These are phyloP conservation scores for Tenebrio molitor DNA, from an alignment of 1,140 invertebrate genomes.

Conservation along the genomic window DNA sequence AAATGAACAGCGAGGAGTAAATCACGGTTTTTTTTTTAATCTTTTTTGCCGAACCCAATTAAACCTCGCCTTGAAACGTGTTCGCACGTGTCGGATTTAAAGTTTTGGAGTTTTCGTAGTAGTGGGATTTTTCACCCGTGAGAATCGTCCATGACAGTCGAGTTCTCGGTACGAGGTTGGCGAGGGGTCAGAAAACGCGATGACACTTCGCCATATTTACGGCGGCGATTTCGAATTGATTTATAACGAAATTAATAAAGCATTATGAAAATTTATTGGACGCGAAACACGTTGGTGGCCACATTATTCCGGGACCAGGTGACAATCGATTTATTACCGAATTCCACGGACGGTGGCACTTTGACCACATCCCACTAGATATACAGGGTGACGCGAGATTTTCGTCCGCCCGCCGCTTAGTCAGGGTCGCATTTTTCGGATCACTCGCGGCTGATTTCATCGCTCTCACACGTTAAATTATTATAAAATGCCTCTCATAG, in stretches of 20 bases:
- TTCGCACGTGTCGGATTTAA: not conserved
- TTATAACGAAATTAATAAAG: slow-evolving; percentile 29
- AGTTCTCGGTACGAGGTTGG: slow-evolving; percentile 21
- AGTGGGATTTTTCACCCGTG: not conserved
- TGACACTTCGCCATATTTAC: slow-evolving; percentile 12
- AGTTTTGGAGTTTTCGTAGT: not conserved
- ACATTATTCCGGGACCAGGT: not conserved
- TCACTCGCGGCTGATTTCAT: slow-evolving; percentile 27
- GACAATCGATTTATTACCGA: slow-evolving; percentile 34
- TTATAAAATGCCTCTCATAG: slow-evolving; percentile 10
- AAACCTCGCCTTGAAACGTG: too few species aligned
- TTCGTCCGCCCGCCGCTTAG: not conserved
- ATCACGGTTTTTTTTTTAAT: too few species aligned
- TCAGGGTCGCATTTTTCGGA: slow-evolving; percentile 18
- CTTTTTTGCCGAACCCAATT: too few species aligned
- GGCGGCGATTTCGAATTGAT: slow-evolving; percentile 26
- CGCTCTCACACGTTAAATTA: slow-evolving; percentile 13
- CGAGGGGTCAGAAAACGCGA: slow-evolving; percentile 23
- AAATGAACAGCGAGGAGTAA: too few species aligned
- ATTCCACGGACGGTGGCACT: not conserved
- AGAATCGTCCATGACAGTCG: slow-evolving; percentile 9
- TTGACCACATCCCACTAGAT: not conserved
- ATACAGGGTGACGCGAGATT: too few species aligned
- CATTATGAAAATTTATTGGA: slow-evolving; percentile 32
- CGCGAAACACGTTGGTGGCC: slow-evolving; percentile 23